Conservation (phyloP, 2,888 invertebrate genomes). For the Chydorus sphaericus region DNA sequence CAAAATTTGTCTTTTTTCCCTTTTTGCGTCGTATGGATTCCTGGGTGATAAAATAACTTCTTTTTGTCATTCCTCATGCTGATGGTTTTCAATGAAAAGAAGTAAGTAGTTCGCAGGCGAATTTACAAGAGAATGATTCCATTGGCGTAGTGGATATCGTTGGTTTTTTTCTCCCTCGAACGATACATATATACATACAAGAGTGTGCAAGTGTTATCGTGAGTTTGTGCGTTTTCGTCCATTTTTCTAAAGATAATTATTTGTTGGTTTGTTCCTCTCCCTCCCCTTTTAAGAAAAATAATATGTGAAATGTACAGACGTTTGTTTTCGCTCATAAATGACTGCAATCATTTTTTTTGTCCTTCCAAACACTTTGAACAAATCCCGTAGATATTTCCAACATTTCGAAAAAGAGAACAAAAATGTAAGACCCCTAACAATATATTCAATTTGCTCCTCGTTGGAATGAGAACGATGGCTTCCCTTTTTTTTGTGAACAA, state of each 20-base stretch:
- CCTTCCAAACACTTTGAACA: too few relatives aligned
- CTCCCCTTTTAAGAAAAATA: neutral
- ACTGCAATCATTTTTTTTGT: slow-evolving; percentile 3
- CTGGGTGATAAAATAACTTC: neutral
- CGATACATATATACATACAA: neutral
- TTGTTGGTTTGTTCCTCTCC: neutral
- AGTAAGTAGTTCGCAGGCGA: neutral
- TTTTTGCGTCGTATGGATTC: too few relatives aligned
- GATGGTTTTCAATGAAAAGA: neutral
- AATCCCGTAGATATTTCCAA: too few relatives aligned
- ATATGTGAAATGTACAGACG: slow-evolving; percentile 8
- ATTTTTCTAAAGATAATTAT: neutral
- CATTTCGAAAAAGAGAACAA: too few relatives aligned
- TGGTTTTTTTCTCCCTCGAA: neutral
- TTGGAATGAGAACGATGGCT: neutral
- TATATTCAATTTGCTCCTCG: neutral
- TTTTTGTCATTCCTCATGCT: neutral
- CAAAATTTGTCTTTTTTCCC: neutral
- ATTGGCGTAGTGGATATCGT: neutral
- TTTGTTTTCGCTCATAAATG: slow-evolving; percentile 4
- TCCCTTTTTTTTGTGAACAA: neutral
- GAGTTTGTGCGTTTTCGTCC: too few relatives aligned
- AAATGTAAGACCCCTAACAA: too few relatives aligned
- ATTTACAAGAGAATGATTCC: neutral
- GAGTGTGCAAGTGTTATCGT: neutral